These are phyloP conservation scores for Brienomyrus longianalis DNA, from an alignment of 2,113 vertebrate genomes.

Conservation along the genomic window DNA sequence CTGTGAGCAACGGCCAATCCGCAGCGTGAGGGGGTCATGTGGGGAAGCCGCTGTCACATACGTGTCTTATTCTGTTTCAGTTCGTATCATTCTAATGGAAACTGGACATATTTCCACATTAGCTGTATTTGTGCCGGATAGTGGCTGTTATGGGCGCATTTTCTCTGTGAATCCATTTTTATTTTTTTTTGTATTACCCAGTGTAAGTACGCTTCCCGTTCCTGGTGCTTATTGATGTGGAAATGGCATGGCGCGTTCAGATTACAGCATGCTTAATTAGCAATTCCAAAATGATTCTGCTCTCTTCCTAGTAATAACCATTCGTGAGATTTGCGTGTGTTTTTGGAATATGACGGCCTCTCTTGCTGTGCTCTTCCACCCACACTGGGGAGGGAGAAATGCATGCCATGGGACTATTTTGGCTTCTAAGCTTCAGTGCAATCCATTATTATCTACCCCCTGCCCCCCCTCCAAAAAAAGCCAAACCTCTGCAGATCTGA, in stretches of 20 bases:
- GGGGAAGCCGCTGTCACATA: neutral
- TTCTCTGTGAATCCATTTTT: too few relatives aligned
- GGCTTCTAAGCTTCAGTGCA: neutral
- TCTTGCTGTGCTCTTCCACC: neutral
- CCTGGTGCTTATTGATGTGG: neutral
- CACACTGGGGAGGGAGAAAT: neutral
- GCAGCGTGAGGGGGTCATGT: neutral
- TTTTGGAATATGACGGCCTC: neutral
- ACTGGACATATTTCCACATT: neutral
- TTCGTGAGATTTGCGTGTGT: neutral
- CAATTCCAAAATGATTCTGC: too few relatives aligned
- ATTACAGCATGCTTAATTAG: neutral
- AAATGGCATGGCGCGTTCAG: neutral
- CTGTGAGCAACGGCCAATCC: neutral
- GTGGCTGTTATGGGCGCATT: neutral
- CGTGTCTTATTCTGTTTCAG: neutral
- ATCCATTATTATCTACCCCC: neutral
- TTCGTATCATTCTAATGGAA: neutral
- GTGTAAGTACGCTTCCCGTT: neutral
- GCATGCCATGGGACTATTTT: neutral
- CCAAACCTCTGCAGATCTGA: neutral
- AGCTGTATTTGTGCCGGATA: neutral
- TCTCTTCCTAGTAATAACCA: neutral
- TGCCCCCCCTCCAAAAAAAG: neutral
- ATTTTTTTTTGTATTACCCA: neutral